Conservation (phyloP, 2,797 vertebrate species). For the Serranus cabrilla region DNA sequence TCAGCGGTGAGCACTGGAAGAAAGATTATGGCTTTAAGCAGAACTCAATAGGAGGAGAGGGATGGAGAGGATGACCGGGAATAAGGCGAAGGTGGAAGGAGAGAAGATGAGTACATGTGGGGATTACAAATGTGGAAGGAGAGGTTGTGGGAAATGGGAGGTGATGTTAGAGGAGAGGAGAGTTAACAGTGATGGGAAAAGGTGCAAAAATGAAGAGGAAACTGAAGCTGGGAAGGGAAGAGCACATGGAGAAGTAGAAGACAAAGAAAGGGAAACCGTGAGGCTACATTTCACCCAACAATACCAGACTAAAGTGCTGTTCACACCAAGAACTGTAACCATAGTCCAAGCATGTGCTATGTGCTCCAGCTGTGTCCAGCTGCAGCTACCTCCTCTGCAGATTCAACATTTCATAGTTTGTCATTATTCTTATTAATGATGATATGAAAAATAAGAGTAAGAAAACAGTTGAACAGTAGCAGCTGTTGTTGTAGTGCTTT, state of each 20-base stretch:
- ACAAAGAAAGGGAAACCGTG: not conserved
- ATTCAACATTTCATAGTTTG: too few relatives aligned
- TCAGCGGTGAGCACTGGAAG: slow-evolving; percentile 57
- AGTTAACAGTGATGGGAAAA: not conserved
- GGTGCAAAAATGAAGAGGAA: not conserved
- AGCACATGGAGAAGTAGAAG: not conserved
- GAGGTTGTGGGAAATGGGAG: slow-evolving; percentile 22
- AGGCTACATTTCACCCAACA: not conserved
- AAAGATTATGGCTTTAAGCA: slow-evolving; percentile 58
- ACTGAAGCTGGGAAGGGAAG: not conserved
- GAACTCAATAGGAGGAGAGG: slow-evolving; percentile 26
- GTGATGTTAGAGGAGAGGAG: slow-evolving; percentile 16
- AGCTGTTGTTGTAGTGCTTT: too few relatives aligned
- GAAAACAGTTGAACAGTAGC: too few relatives aligned
- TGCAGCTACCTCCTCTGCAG: too few relatives aligned
- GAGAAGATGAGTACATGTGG: slow-evolving; percentile 19
- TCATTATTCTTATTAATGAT: too few relatives aligned
- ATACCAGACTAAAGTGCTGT: not conserved
- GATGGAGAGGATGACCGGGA: slow-evolving; percentile 20
- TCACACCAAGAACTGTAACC: too few relatives aligned
- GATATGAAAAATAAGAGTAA: too few relatives aligned
- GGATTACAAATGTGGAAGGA: slow-evolving; percentile 47
- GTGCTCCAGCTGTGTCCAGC: too few relatives aligned
- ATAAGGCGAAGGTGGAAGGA: slow-evolving; percentile 21
- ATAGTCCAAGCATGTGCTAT: too few relatives aligned